A percentile compares a stretch with the other conserved stretches of the same genome.
These are phyloP conservation scores for Agrenia bidenticulata DNA, from an alignment of 2,888 invertebrate species.

Conservation along the genomic window DNA sequence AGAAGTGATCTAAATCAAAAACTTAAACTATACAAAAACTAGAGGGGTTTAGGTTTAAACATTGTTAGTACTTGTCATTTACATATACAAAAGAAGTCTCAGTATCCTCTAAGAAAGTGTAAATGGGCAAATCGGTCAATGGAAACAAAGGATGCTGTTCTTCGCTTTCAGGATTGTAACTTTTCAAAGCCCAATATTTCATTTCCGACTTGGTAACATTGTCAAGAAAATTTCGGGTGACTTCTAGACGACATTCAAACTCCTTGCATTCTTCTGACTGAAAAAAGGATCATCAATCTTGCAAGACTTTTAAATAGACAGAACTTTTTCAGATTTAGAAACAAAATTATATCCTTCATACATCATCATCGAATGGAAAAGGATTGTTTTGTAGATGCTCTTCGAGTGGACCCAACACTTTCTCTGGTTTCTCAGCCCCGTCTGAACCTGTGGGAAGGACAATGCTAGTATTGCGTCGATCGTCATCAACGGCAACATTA, in stretches of 20 bases:
- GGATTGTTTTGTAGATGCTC: slow-evolving; percentile 42
- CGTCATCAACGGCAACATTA: slow-evolving; percentile 45
- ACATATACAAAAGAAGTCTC: slow-evolving; percentile 83
- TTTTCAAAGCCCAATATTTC: slow-evolving; percentile 56
- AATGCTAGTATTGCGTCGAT: slow-evolving; percentile 26
- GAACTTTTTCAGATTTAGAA: neutral
- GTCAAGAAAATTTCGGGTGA: slow-evolving; percentile 42
- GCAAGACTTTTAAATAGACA: neutral
- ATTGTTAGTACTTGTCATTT: no score
- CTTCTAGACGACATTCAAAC: slow-evolving; percentile 42
- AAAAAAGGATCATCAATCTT: no score
- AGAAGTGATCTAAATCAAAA: slow-evolving; percentile 67
- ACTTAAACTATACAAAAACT: neutral
- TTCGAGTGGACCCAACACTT: slow-evolving; percentile 41
- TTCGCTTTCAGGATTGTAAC: slow-evolving; percentile 58
- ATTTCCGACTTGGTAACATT: slow-evolving; percentile 35
- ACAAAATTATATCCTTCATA: neutral
- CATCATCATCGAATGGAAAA: slow-evolving; percentile 44
- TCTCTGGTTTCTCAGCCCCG: slow-evolving; percentile 4
- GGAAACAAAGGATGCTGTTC: slow-evolving; percentile 63
- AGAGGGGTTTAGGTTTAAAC: neutral
- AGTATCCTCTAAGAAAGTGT: slow-evolving; percentile 74
- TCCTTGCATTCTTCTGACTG: slow-evolving; percentile 42
- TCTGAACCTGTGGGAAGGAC: slow-evolving; percentile 18
- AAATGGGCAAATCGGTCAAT: slow-evolving; percentile 68